A percentile compares a stretch with the other conserved stretches of the same genome.
Evolutionary conservation across 2,888 invertebrate species (phyloP).

Genomic region (Alentia gelatinosa): DNA sequence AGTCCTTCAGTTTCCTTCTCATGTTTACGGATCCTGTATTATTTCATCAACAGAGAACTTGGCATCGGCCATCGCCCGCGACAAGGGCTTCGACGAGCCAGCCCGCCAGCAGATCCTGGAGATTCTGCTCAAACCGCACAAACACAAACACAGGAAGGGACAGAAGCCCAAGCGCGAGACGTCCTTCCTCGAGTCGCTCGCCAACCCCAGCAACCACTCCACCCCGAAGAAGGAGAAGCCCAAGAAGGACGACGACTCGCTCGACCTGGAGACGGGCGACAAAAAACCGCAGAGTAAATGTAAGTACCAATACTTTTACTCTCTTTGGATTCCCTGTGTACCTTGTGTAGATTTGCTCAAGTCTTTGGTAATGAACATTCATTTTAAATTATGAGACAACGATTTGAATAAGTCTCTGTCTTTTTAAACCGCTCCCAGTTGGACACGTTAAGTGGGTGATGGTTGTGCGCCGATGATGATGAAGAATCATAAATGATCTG

Average conservation of each 20-base stretch:
- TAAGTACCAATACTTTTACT: neutral
- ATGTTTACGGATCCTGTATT: too few species aligned
- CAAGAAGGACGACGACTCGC: neutral
- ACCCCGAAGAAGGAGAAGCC: neutral
- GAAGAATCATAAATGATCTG: too few species aligned
- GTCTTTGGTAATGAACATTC: too few species aligned
- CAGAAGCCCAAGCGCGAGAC: neutral
- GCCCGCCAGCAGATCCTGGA: constrained; percentile 50
- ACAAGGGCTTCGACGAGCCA: constrained; percentile 20
- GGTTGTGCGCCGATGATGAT: too few species aligned
- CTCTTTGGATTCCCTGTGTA: too few species aligned
- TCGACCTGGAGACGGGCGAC: constrained; percentile 46
- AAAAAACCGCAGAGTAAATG: neutral
- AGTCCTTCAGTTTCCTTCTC: too few species aligned
- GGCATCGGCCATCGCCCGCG: neutral
- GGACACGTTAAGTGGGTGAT: too few species aligned
- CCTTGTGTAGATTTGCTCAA: too few species aligned
- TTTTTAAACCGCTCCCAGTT: too few species aligned
- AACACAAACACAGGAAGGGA: constrained; percentile 64
- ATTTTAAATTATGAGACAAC: too few species aligned
- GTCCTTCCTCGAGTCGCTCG: neutral
- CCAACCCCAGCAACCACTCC: neutral
- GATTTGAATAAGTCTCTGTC: too few species aligned
- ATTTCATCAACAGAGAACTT: constrained; percentile 39
- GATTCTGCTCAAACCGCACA: constrained; percentile 63